Evolutionary conservation across 92 coral and sea anemone species (phyloP), one percentile per base, ranked within the genome.

Genomic region (Zoanthus gigantus): DNA sequence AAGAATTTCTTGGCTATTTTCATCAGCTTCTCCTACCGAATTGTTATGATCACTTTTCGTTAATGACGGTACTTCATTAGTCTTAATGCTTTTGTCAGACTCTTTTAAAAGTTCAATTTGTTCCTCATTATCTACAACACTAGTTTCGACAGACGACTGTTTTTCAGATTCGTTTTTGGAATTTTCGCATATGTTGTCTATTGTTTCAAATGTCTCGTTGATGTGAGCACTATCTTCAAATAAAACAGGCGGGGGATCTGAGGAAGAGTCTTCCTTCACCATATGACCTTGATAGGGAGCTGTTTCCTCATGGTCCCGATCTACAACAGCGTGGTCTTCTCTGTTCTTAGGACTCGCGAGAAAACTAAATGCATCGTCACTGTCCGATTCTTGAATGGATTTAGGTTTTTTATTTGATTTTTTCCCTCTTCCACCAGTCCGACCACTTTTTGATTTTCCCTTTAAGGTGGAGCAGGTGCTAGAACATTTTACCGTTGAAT

Each of bases 1-100:
- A 76, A 87, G 88, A 12, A 86, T 67, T 58, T 93, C 98, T 75
- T 94, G 98, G 14, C 91, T 83, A 72, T 90, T 90, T 60, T 94
- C 95, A 34, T 83, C 94, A 14, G 90, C 86, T 44, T 94, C 95
- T 79, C 92, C 92, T 9, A 86, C 90, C 72, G 82, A 91, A 65
- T 74, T 61, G 79, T 83, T 57, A 44, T 72, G 75, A 71, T 87
- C 81, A 83, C 86, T 47, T 30, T 23, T 87, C 72, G 63, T 16
- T 79, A 37, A 53, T 15, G 85, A 46, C 0, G 65, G 9, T 45
- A 23, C 46, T 34, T 48, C 74, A 66, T 46, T 56, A 7, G 48
- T 81, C 45, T 66, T 29, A 68, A n/a, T 65, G 75, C 65, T 67
- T 56, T 66, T 66, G 9, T 81, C 85, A 18, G 46, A 23, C 16